These are phyloP conservation scores for Littorina saxatilis DNA, from an alignment of 1,140 invertebrate species.

Conservation along the genomic window DNA sequence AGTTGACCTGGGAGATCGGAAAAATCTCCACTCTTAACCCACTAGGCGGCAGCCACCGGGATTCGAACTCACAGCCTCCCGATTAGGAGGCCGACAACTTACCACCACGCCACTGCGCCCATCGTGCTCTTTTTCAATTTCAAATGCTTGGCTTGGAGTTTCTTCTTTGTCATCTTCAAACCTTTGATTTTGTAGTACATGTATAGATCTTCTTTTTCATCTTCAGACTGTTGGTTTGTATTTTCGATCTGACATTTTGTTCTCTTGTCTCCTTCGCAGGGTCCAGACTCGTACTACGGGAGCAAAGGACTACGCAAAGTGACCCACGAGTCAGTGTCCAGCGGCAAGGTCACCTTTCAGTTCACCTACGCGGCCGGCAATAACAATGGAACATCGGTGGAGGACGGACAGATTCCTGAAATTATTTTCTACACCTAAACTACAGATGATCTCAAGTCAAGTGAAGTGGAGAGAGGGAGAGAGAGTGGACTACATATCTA, in stretches of 20 bases:
- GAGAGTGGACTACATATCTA: background rate
- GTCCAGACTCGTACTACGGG: conserved; percentile 92
- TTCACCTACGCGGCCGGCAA: conserved; percentile 91
- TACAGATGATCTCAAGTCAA: background rate
- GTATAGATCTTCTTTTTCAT: background rate
- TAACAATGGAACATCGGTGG: conserved; percentile 93
- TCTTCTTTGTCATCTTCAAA: too few species aligned
- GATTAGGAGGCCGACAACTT: too few species aligned
- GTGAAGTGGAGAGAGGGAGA: background rate
- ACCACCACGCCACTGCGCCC: too few species aligned
- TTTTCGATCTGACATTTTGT: background rate
- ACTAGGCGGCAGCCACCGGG: too few species aligned
- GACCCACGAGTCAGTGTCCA: conserved; percentile 84
- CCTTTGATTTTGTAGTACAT: too few species aligned
- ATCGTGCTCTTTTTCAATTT: too few species aligned
- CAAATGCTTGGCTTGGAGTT: too few species aligned
- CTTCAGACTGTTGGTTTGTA: background rate
- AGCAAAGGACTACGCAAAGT: conserved; percentile 88
- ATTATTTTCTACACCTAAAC: conserved; percentile 85
- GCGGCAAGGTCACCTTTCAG: conserved; percentile 87
- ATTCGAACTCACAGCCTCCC: too few species aligned
- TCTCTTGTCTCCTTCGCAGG: conserved; percentile 77
- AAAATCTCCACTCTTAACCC: too few species aligned
- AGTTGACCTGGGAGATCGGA: too few species aligned
- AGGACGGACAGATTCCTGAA: conserved; percentile 93